phyloP scores from a whole-genome alignment of 1,140 invertebrate species.

The Brachystomella parvula region DNA sequence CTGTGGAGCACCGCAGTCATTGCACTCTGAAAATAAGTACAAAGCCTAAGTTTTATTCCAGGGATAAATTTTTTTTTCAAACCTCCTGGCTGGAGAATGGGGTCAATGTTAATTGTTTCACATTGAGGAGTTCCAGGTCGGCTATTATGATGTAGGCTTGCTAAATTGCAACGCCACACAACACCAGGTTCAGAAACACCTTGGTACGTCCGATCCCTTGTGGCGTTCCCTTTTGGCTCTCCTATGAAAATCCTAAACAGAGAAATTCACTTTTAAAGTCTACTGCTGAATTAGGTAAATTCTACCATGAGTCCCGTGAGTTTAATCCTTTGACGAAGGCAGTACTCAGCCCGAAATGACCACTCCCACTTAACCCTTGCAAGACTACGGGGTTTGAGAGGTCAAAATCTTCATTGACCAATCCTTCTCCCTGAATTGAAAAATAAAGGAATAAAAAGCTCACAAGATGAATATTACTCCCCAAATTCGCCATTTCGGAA shows the following conservation, averaged over 20 bases:
- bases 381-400: background rate
- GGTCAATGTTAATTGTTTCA: slow-evolving; percentile 9
- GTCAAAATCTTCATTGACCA: background rate
- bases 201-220: slow-evolving; percentile 5
- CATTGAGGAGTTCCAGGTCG: slow-evolving; percentile 19
- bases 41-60: background rate
- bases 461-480: no score
- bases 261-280: no score
- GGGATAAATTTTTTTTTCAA: background rate
- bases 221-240: slow-evolving; percentile 37
- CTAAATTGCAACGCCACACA: slow-evolving; percentile 33
- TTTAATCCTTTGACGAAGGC: background rate
- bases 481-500: no score
- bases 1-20: background rate
- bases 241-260: slow-evolving; percentile 32
- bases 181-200: slow-evolving; percentile 32
- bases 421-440: background rate
- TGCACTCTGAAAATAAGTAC: background rate
- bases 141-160: slow-evolving; percentile 1
- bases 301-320: no score
- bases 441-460: no score
- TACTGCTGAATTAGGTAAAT: no score
- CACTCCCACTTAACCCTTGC: background rate
- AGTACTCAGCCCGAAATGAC: background rate
- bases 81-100: background rate